Conservation (phyloP, 1,140 invertebrate genomes). For the Mamestra configurata region DNA sequence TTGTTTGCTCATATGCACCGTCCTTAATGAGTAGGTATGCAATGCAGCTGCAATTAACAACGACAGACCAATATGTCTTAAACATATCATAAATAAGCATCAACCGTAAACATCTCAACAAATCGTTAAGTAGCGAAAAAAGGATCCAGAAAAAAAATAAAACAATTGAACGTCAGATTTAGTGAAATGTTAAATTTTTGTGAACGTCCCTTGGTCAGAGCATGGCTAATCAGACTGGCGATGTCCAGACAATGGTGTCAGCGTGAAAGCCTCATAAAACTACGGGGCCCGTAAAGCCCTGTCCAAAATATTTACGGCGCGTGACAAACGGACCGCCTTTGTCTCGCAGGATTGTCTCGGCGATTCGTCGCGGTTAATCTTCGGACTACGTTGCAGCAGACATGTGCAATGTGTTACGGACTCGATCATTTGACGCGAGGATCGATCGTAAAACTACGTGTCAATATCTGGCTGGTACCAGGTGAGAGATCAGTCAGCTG, state of each 20-base stretch:
- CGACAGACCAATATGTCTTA: background rate
- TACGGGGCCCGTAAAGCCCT: constrained; percentile 74
- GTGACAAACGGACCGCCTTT: constrained; percentile 82
- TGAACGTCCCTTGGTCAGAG: constrained; percentile 59
- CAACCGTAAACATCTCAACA: constrained; percentile 52
- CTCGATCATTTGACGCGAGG: constrained; percentile 45
- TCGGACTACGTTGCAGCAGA: constrained; percentile 63
- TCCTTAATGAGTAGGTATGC: constrained; percentile 21
- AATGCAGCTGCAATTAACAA: constrained; percentile 11
- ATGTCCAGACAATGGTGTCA: constrained; percentile 73
- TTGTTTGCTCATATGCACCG: constrained; percentile 18
- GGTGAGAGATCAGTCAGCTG: background rate
- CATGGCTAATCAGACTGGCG: constrained; percentile 75
- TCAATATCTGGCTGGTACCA: constrained; percentile 28
- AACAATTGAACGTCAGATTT: constrained; percentile 46
- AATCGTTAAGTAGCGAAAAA: constrained; percentile 63
- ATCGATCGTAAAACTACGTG: constrained; percentile 58
- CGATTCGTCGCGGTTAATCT: constrained; percentile 78
- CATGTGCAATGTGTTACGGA: constrained; percentile 60
- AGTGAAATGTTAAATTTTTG: constrained; percentile 43
- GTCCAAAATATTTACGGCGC: constrained; percentile 87
- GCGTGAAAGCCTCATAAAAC: constrained; percentile 82
- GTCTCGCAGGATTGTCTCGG: constrained; percentile 77
- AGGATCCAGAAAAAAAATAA: constrained; percentile 42
- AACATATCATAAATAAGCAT: constrained; percentile 46